Base-by-base conservation (phyloP, 2,888 invertebrate genomes). In the Erebia epiphron region DNA sequence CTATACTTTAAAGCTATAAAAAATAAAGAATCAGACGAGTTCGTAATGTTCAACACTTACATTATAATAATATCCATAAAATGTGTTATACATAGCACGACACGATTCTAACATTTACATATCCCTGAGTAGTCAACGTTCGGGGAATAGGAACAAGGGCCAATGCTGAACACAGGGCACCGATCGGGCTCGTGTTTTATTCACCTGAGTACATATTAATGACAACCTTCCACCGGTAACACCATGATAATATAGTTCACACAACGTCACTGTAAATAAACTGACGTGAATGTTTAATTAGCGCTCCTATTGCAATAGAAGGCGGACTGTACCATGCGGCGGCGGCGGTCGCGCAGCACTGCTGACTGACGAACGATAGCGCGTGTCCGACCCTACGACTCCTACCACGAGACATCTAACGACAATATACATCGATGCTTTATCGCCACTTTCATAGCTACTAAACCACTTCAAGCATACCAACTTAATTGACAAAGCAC, bases 311-410 rank as follows among this genome's bases (percentile, higher is more conserved):
- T 81, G 80, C 76, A 76, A 76, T 79, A 57, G 60, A 57, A 79
- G 78, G 82, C 85, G 86, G 83, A 82, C 82, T 83, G 84, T 83
- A 90, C 87, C 87, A 87, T 87, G 86, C 91, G 83, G 84, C 82
- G 81, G 83, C 86, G 85, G 86, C 81, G 90, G 82, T 88, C 90
- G 90, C 89, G 84, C 88, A 84, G 86, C 86, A 92, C 91, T 92
- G 90, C 86, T 86, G 86, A 83, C 85, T 87, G 89, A 84, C 91
- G 91, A 86, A 91, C 91, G 92, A 92, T 92, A 92, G 91, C 88
- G 85, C 83, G 83, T 82, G 84, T 82, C 84, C 91, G 90, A 90
- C 90, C 91, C 91, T 87, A 84, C 78, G 79, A 77, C 90, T 83
- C 80, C 80, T 89, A 92, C 92, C 86, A 88, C 84, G 86, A 82